A percentile compares a stretch with the other conserved stretches of the same genome.
These are phyloP conservation scores for Gymnothorax reevesii DNA, from an alignment of 2,797 vertebrate species.

Conservation along the genomic window DNA sequence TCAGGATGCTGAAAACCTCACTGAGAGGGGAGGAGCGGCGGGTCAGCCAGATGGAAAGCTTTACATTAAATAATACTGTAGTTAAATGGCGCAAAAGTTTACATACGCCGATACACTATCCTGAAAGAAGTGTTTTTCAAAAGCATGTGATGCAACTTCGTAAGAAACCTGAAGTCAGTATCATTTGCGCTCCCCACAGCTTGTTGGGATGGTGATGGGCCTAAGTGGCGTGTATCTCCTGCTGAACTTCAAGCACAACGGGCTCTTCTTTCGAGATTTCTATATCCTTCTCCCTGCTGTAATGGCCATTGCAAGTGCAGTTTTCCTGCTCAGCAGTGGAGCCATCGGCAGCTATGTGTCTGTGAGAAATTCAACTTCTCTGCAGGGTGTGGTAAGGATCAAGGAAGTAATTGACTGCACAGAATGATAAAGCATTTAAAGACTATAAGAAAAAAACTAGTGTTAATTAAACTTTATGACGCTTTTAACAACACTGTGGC, in stretches of 20 bases:
- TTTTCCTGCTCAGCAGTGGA: slow-evolving; percentile 28
- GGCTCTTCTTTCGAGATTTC: slow-evolving; percentile 27
- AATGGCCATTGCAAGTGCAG: slow-evolving; percentile 32
- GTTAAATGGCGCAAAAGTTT: no score
- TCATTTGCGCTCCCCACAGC: slow-evolving; percentile 5
- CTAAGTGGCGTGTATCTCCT: slow-evolving; percentile 38
- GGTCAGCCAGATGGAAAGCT: no score
- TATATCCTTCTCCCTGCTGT: slow-evolving; percentile 35
- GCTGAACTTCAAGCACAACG: slow-evolving; percentile 33
- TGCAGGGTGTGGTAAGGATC: slow-evolving; percentile 29
- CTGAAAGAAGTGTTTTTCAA: no score
- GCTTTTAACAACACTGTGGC: neutral
- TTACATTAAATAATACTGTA: no score
- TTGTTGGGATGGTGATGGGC: slow-evolving; percentile 37
- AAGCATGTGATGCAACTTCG: no score
- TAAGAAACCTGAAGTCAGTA: neutral
- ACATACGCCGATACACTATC: no score
- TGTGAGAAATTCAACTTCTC: slow-evolving; percentile 3
- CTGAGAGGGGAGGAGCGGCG: neutral
- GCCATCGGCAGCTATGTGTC: slow-evolving; percentile 36
- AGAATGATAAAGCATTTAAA: neutral
- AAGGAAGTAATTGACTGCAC: neutral
- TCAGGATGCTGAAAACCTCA: neutral
- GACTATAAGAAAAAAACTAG: no score
- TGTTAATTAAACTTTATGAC: neutral